phyloP scores from a whole-genome alignment of 2,113 vertebrate genomes.

The Caloenas nicobarica region DNA sequence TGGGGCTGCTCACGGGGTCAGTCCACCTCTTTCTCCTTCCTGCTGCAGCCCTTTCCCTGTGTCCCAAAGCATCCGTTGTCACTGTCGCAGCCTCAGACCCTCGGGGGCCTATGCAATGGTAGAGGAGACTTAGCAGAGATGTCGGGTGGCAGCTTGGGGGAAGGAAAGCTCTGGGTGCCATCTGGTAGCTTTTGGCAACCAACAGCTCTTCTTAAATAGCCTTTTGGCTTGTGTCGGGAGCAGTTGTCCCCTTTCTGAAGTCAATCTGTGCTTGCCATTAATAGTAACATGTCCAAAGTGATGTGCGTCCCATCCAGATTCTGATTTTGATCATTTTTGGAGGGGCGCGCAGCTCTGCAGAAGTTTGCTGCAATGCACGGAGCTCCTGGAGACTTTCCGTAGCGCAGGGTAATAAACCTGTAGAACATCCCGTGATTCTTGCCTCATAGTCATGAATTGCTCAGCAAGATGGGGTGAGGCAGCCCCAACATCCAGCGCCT shows the following conservation, averaged over 20 bases:
- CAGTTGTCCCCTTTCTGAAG: not conserved
- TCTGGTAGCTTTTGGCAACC: slow-evolving; percentile 4
- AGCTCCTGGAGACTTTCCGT: not conserved
- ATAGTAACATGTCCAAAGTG: rapidly evolving
- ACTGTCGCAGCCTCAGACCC: rapidly evolving
- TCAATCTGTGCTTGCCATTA: not conserved
- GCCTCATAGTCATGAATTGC: rapidly evolving
- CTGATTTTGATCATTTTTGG: not conserved
- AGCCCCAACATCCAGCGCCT: rapidly evolving
- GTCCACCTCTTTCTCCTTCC: not conserved
- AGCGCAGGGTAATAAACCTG: not conserved
- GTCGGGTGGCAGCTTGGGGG: not conserved
- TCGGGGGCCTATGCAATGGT: not conserved
- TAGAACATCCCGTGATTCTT: rapidly evolving
- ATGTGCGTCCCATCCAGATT: rapidly evolving
- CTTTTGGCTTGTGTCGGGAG: not conserved
- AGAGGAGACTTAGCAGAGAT: not conserved
- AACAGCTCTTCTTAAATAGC: not conserved
- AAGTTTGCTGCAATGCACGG: rapidly evolving
- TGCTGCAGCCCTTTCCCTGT: rapidly evolving
- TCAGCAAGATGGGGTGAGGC: not conserved
- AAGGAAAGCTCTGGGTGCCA: not conserved
- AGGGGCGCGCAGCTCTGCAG: not conserved
- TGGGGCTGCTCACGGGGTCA: rapidly evolving
- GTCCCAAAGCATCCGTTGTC: not conserved